Conservation (phyloP, 2,888 invertebrate genomes). For the Melanophora roralis region DNA sequence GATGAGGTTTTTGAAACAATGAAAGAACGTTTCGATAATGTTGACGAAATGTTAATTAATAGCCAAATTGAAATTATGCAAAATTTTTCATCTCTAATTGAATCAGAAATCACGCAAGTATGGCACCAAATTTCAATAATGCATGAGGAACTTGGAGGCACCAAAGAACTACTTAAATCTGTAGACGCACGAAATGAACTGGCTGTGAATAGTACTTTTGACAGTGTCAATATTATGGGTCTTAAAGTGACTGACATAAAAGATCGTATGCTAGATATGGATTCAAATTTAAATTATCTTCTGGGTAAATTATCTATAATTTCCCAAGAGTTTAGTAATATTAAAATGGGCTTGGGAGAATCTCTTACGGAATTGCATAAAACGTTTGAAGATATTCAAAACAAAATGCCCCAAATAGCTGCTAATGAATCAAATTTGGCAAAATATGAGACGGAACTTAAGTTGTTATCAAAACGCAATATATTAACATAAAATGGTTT, state of each 20-base stretch:
- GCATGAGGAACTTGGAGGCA: constrained; percentile 88
- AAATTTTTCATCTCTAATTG: constrained; percentile 87
- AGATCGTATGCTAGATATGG: constrained; percentile 86
- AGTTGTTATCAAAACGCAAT: constrained; percentile 71
- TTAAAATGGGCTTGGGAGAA: constrained; percentile 85
- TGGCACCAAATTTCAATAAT: constrained; percentile 94
- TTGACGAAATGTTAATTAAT: constrained; percentile 83
- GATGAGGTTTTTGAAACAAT: constrained; percentile 83
- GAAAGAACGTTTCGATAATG: constrained; percentile 82
- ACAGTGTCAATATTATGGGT: constrained; percentile 87
- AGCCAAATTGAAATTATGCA: constrained; percentile 85
- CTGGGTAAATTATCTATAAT: constrained; percentile 87
- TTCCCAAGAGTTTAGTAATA: constrained; percentile 90
- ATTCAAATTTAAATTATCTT: constrained; percentile 88
- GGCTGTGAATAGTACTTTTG: constrained; percentile 87
- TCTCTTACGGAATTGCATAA: constrained; percentile 85
- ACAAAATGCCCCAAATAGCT: constrained; percentile 77
- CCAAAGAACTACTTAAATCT: constrained; percentile 85
- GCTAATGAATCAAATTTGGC: constrained; percentile 81
- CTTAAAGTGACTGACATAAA: constrained; percentile 88
- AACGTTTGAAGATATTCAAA: constrained; percentile 82
- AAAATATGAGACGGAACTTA: constrained; percentile 73
- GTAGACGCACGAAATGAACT: constrained; percentile 85
- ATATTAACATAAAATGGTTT: constrained; percentile 44
- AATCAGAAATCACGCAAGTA: constrained; percentile 88